Evolutionary conservation across 2,888 invertebrate genomes (phyloP).

Genomic region (Amphipyra berbera): DNA sequence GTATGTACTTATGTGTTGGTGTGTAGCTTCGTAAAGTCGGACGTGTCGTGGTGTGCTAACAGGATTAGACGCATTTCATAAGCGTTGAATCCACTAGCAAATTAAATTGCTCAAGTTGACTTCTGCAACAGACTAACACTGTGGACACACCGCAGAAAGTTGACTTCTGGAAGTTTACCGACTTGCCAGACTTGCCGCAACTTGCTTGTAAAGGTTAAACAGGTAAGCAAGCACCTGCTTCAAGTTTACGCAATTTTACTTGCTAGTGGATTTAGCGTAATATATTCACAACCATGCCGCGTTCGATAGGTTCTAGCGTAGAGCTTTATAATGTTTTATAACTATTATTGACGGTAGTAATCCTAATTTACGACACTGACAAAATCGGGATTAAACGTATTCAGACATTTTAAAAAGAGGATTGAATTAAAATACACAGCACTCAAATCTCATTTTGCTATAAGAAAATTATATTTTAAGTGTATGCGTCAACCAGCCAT

Average conservation of each 20-base stretch:
- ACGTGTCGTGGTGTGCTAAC: constrained; percentile 33
- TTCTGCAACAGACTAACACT: too few relatives aligned
- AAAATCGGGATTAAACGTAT: constrained; percentile 3
- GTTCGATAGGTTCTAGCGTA: constrained; percentile 56
- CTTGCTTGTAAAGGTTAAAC: too few relatives aligned
- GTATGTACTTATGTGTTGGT: constrained; percentile 65
- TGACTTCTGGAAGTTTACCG: too few relatives aligned
- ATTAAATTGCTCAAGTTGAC: too few relatives aligned
- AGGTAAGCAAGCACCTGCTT: too few relatives aligned
- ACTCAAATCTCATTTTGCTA: constrained; percentile 7
- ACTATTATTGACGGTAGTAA: constrained; percentile 38
- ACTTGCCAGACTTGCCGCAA: too few relatives aligned
- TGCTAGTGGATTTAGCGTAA: neutral
- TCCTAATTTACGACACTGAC: constrained; percentile 21
- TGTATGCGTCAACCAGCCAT: constrained; percentile 1
- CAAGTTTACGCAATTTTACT: too few relatives aligned
- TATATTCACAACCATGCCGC: constrained; percentile 20
- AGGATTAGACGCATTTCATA: constrained; percentile 26
- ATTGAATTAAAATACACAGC: constrained; percentile 1
- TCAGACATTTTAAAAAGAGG: too few relatives aligned
- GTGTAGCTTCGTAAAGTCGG: constrained; percentile 53
- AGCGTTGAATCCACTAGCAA: too few relatives aligned
- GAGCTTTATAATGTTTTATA: constrained; percentile 55
- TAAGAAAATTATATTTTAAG: neutral
- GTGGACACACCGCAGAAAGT: too few relatives aligned